Percentiles rank a stretch among this genome's conserved stretches.
phyloP scores from a whole-genome alignment of 2,113 vertebrate genomes.

The Barnardius zonarius region DNA sequence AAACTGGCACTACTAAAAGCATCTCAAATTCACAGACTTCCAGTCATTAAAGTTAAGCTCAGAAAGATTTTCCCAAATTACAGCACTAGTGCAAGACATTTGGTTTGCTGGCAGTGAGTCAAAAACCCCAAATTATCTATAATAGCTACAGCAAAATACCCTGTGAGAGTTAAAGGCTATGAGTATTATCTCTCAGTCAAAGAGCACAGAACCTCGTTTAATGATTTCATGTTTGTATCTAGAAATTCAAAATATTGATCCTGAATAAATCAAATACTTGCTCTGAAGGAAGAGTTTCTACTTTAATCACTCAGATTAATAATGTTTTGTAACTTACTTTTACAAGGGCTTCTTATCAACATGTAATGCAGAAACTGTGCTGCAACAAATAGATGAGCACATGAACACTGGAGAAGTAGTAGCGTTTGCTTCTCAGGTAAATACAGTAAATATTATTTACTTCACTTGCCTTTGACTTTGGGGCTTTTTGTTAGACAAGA shows the following conservation, averaged over 20 bases:
- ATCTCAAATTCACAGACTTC: neutral
- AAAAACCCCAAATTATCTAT: neutral
- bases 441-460: neutral
- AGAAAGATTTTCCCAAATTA: neutral
- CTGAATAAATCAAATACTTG: neutral
- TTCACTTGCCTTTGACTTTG: neutral
- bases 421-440: slow-evolving; percentile 87
- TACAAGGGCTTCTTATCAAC: slow-evolving; percentile 82
- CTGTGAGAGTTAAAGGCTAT: neutral
- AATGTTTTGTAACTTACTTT: neutral
- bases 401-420: slow-evolving; percentile 86
- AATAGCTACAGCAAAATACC: neutral
- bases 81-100: neutral
- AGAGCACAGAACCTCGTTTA: neutral
- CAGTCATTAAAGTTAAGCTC: neutral
- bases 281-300: neutral
- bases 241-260: neutral
- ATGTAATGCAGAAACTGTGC: slow-evolving; percentile 73
- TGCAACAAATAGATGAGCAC: slow-evolving; percentile 85
- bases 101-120: neutral
- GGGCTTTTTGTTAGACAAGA: neutral
- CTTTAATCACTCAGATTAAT: neutral
- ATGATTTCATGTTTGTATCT: neutral
- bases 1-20: neutral
- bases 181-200: neutral